phyloP scores from a whole-genome alignment of 2,797 vertebrate genomes.

The Myotis planiceps region DNA sequence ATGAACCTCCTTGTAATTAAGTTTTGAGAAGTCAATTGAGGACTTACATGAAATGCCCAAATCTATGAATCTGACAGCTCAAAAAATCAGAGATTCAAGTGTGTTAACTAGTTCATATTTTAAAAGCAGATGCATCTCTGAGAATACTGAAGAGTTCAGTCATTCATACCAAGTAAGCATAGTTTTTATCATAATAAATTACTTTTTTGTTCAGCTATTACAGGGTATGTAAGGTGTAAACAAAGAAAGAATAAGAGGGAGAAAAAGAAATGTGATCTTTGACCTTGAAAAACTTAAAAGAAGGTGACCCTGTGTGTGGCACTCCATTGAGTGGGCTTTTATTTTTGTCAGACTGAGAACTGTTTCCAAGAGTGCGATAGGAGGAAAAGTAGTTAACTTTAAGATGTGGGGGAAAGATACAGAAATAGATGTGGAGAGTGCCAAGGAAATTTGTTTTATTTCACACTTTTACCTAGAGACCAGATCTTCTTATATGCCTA shows the following conservation, averaged over 20 bases:
- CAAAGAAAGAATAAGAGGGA: background rate
- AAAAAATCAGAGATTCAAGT: background rate
- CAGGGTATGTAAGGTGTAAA: background rate
- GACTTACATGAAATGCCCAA: background rate
- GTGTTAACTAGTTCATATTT: constrained; percentile 27
- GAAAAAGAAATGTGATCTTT: background rate
- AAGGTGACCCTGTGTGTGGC: background rate
- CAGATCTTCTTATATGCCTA: background rate
- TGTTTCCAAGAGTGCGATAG: background rate
- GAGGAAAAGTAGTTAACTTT: background rate
- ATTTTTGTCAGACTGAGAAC: background rate
- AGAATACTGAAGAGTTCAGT: background rate
- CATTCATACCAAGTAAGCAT: background rate
- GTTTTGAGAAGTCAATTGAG: background rate
- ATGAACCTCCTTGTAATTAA: background rate
- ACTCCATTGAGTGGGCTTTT: background rate
- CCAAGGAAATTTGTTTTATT: background rate
- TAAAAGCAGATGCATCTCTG: background rate
- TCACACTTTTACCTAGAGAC: background rate
- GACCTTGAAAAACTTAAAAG: background rate
- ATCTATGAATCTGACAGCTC: background rate
- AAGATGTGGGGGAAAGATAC: background rate
- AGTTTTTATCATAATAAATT: background rate
- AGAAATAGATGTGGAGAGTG: background rate
- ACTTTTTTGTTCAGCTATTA: background rate